Conservation (phyloP, 2,113 vertebrate genomes). For the Phaethornis superciliosus region DNA sequence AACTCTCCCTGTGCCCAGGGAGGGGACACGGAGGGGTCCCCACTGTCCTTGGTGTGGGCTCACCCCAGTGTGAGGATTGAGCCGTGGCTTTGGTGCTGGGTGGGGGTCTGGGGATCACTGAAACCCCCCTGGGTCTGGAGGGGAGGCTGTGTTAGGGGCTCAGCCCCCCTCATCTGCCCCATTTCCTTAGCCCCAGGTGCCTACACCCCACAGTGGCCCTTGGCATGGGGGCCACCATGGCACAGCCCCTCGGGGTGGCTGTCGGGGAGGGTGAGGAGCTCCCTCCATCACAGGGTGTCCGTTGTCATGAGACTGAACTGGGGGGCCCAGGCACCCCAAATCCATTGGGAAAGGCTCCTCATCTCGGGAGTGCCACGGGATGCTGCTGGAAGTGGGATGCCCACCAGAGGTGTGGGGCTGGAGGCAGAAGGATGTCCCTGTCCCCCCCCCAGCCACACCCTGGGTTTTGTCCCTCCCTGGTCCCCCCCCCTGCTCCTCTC, state of each 20-base stretch:
- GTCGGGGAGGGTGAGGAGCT: background rate
- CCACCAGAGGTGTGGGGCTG: background rate
- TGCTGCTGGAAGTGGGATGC: background rate
- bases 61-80: background rate
- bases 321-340: accelerated
- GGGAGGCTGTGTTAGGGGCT: accelerated
- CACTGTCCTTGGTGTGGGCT: accelerated
- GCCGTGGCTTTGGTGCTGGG: accelerated
- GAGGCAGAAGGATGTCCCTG: background rate
- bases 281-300: background rate
- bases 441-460: background rate
- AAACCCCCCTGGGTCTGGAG: background rate
- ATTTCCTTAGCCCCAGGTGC: background rate
- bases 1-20: background rate
- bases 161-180: background rate
- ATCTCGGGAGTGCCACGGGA: accelerated
- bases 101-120: background rate
- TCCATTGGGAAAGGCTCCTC: background rate
- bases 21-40: background rate
- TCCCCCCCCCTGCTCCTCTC: background rate
- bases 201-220: accelerated
- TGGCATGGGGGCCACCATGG: accelerated
- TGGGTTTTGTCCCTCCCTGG: background rate
- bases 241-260: accelerated
- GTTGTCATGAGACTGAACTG: accelerated